Percentiles rank a stretch among this genome's conserved stretches.
Conservation (phyloP, 2,797 vertebrate genomes). For the Coluber constrictor region DNA sequence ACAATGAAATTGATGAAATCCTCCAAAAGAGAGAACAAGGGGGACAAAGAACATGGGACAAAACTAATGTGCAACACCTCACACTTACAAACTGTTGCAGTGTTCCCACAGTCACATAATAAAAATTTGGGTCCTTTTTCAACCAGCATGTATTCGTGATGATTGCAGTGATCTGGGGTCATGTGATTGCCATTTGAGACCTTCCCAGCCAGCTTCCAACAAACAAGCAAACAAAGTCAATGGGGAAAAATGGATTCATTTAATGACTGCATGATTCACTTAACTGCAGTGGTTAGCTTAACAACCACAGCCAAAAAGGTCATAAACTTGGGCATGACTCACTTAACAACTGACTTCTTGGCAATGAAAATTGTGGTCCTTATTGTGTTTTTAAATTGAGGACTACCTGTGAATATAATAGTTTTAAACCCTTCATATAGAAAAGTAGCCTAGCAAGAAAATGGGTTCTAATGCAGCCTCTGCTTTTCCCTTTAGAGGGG, state of each 20-base stretch:
- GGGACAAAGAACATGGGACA: neutral
- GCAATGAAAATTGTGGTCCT: neutral
- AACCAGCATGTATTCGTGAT: neutral
- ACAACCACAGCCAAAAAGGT: neutral
- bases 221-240: neutral
- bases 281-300: neutral
- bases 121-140: neutral
- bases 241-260: neutral
- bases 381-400: neutral
- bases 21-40: neutral
- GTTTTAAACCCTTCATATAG: neutral
- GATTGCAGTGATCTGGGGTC: neutral
- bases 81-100: neutral
- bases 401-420: neutral
- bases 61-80: neutral
- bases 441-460: neutral
- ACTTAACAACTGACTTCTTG: neutral
- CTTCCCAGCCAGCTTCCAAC: neutral
- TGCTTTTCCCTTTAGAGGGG: neutral
- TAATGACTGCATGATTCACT: neutral
- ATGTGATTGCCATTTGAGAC: neutral
- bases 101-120: neutral
- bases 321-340: neutral
- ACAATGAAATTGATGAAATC: neutral
- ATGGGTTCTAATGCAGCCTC: neutral